Evolutionary conservation across 2,888 invertebrate species (phyloP), one percentile per base, ranked within the genome.

Genomic region (Diplazon laetatorius): DNA sequence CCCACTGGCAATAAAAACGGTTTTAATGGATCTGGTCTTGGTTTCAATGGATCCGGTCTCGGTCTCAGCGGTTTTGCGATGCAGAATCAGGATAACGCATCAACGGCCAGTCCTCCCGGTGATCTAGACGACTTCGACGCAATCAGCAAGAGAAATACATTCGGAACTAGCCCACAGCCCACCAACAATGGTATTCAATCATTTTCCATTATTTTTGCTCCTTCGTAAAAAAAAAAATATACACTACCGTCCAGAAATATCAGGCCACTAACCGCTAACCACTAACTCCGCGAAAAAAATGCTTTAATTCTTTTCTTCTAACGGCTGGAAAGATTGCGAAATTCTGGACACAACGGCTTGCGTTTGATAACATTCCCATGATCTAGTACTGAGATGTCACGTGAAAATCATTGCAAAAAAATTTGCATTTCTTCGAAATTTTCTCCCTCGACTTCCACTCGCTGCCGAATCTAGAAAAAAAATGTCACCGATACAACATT

Each of bases 121-220:
- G 96, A 96, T 90, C 92, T 97, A 89, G 97, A 97, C 91, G 97
- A 97, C 90, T 97, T 97, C 91, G 97, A 97, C 91, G 94, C 95
- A 80, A 94, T 97, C 82, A 95, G 96, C 77, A 96, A 96, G 92
- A 94, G 97, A 77, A 94, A 94, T 87, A 92, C 91, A 87, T 82
- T 87, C 44, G 88, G 86, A 83, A 82, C 89, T 76, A 91, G 90
- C 85, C 88, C 89, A 20, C 88, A 85, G 66, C 85, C 87, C 20
- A 83, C 85, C 42, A 88, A 91, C 75, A 90, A 90, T 76, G 91
- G 91, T 90, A 85, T 75, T 70, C 20, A 22, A 12, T 3, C 22
- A 5, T n/a, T 50, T 25, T 42, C 20, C 39, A 44, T 74, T 16
- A 48, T 18, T n/a, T n/a, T n/a, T n/a, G n/a, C n/a, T n/a, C n/a